Evolutionary conservation across 2,888 invertebrate species (phyloP).

Genomic region (Entomobrya proxima): DNA sequence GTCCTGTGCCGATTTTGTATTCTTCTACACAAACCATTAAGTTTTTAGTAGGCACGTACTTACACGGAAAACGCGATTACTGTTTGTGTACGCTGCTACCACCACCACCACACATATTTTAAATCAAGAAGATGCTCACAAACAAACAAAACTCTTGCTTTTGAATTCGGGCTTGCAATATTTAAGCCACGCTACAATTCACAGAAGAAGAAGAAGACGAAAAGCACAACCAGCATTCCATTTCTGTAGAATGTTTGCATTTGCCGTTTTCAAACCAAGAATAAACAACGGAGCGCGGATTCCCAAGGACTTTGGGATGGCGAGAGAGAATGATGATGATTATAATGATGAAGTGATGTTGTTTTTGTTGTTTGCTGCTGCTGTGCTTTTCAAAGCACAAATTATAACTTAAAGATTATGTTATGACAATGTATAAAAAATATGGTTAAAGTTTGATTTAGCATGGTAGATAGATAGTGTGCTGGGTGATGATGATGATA

Average conservation of each 20-base stretch:
- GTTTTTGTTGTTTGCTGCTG: constrained; percentile 68
- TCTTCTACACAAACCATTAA: neutral
- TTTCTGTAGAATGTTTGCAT: constrained; percentile 63
- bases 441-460: too few relatives aligned
- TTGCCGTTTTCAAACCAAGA: constrained; percentile 68
- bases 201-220: neutral
- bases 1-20: constrained; percentile 18
- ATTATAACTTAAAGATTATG: neutral
- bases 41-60: neutral
- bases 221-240: neutral
- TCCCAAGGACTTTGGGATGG: constrained; percentile 72
- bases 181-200: neutral
- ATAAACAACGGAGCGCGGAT: constrained; percentile 72
- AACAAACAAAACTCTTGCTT: too few relatives aligned
- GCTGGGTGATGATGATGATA: too few relatives aligned
- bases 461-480: too few relatives aligned
- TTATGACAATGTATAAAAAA: neutral
- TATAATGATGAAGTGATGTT: constrained; percentile 38
- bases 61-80: neutral
- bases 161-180: too few relatives aligned
- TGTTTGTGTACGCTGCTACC: too few relatives aligned
- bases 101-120: too few relatives aligned
- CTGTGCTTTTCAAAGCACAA: too few relatives aligned
- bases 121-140: too few relatives aligned
- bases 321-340: neutral